Evolutionary conservation across 2,113 vertebrate genomes (phyloP), one percentile per base, ranked within the genome.

Genomic region (Galbula dea): DNA sequence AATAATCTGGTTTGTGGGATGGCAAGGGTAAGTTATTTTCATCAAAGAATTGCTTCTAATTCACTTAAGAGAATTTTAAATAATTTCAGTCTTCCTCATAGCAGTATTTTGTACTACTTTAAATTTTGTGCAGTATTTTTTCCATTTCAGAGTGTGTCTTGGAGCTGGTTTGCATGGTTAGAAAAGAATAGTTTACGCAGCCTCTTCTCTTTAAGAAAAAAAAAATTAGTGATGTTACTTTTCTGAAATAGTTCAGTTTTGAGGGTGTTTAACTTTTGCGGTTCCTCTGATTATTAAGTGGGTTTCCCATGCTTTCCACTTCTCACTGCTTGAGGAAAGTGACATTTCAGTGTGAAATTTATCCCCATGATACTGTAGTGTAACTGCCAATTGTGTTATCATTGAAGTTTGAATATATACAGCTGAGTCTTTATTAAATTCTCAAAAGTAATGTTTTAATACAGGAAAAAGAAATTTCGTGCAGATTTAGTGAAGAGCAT

Each of bases 381-480:
- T 80, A 67, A 17, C 37, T 83, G 20, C 17, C 15, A 74, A 4
- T 51, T 83, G 11, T 61, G 26, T 66, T 46, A 22, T 17, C 66
- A 32, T 30, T 86, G 3, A 66, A 41, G 55, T 89, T 67, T 22
- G 37, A 91, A 74, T 90, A 54, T 85, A 22, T 69, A 84, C 5
- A 23, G 2, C 61, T 73, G 9, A 62, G 66, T 73, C 29, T 27
- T n/a, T 93, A 41, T 22, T 76, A 76, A 91, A 77, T 88, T 82
- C 59, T 94, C 32, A 59, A 71, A 86, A 89, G 34, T 75, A 66
- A 51, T 69, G 3, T 90, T 97, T 93, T 83, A 69, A 92, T 95
- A 62, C 96, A 99, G 98, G 97, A 98, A 96, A 87, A 97, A 81
- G 16, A 69, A 67, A 8, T 95, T 98, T 37, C 63, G 97, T 65